Percentiles rank a stretch among this genome's conserved stretches.
Evolutionary conservation across 2,888 invertebrate genomes (phyloP).

Genomic region (Plebejus anna): DNA sequence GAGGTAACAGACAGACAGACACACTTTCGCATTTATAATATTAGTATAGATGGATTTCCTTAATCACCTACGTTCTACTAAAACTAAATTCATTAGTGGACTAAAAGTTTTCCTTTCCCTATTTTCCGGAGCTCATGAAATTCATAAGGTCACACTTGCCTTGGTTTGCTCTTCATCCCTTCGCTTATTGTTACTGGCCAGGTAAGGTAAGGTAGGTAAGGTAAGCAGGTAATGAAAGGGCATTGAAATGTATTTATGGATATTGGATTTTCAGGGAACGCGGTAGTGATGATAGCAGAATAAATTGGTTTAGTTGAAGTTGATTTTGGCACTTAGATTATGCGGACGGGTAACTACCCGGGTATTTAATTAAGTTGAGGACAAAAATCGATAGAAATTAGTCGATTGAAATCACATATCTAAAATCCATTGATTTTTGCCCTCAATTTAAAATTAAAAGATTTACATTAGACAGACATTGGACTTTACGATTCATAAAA

Average conservation of each 20-base stretch:
- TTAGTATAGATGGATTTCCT: too few relatives aligned
- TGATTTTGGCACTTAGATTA: not conserved
- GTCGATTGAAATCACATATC: too few relatives aligned
- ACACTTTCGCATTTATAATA: too few relatives aligned
- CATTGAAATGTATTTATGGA: slow-evolving; percentile 30
- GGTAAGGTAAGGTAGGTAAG: slow-evolving; percentile 47
- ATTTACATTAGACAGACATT: too few relatives aligned
- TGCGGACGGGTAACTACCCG: too few relatives aligned
- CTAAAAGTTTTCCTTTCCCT: not conserved
- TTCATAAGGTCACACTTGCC: slow-evolving; percentile 41
- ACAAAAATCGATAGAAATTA: too few relatives aligned
- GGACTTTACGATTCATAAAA: too few relatives aligned
- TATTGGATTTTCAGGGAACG: slow-evolving; percentile 20
- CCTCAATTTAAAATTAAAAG: too few relatives aligned
- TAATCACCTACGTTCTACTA: not conserved
- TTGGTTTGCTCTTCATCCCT: slow-evolving; percentile 43
- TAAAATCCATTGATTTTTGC: too few relatives aligned
- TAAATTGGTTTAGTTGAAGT: slow-evolving; percentile 7
- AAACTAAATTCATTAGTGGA: not conserved
- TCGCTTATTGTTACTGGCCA: slow-evolving; percentile 51
- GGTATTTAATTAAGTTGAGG: too few relatives aligned
- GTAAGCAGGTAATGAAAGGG: slow-evolving; percentile 54
- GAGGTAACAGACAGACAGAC: too few relatives aligned
- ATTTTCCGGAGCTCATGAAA: slow-evolving; percentile 3
- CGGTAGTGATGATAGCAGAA: not conserved